Base-by-base conservation (phyloP, 2,888 invertebrate genomes). In the Conchocele bisecta region DNA sequence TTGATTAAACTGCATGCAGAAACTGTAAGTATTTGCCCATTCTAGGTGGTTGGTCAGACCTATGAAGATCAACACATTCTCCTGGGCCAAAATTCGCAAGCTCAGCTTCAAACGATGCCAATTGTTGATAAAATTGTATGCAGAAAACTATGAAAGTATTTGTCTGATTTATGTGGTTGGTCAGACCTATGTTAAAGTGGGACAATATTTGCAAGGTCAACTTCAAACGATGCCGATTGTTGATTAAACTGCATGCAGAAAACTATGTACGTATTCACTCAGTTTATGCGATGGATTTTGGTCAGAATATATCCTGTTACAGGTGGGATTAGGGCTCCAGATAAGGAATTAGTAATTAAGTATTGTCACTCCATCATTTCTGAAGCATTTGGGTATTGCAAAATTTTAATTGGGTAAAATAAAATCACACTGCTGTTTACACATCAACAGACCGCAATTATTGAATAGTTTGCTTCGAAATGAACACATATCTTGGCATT, bases 41-140 rank as follows among this genome's bases (percentile, higher is more conserved):
- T 7, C 7, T 7, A 39, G 9, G 7, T 41, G 17, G 9, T 13
- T 11, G 1, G 17, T 9, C 17, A 7, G 97, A 91, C 95, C 94
- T 88, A 97, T 97, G 48, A 98, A 98, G 92, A 99, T 99, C 88
- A 98, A 98, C 93, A 99, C 98, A 37, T 99, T 99, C 92, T 98
- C 98, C 79, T 99, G 99, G 99, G 98, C 98, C 70, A 99, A 99
- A 94, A 97, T 99, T 85, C 93, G 99, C 79, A 99, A 99, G 93
- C 96, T 99, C 86, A 98, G 98, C 74, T 99, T 99, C 92, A 99
- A 99, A 92, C 94, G 99, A 89, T 98, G 98, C 93, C 94, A 96
- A 91, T 98, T 99, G 92, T 94, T 99, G 60, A 97, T 99, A 86
- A 99, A 99, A 92, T 93, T 99, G 64, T 99, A 99, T 92, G 98